Conservation (phyloP, 1,140 invertebrate species). For the Oreohelix idahoensis region DNA sequence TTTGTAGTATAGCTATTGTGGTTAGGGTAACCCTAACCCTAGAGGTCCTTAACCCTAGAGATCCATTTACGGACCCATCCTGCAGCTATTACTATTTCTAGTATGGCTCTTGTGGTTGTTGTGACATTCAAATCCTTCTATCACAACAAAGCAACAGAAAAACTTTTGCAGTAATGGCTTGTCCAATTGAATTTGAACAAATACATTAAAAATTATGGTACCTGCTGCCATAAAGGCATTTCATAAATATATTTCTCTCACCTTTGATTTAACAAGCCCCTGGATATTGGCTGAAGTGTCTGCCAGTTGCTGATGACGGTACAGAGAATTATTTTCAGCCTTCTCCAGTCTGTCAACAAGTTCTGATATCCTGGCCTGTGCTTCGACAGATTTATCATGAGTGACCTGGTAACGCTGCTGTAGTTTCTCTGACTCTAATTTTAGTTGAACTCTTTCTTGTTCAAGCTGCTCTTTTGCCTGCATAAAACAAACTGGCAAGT, state of each 20-base stretch:
- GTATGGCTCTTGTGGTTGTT: too few relatives aligned
- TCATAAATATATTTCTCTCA: constrained; percentile 24
- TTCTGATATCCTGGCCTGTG: constrained; percentile 58
- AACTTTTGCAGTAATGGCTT: too few relatives aligned
- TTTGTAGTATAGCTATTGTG: too few relatives aligned
- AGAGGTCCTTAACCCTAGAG: too few relatives aligned
- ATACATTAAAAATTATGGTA: too few relatives aligned
- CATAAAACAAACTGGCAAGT: background rate
- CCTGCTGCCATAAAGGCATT: background rate
- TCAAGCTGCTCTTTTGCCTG: constrained; percentile 61
- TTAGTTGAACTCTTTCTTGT: constrained; percentile 53
- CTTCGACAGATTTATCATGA: constrained; percentile 59
- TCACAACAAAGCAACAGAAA: too few relatives aligned
- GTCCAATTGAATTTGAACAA: too few relatives aligned
- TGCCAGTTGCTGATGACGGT: constrained; percentile 56
- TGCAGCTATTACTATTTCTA: too few relatives aligned
- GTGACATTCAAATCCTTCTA: too few relatives aligned
- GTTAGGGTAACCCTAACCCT: too few relatives aligned
- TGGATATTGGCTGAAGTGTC: constrained; percentile 59
- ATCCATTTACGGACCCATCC: too few relatives aligned
- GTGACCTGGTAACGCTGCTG: constrained; percentile 53
- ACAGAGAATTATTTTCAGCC: constrained; percentile 53
- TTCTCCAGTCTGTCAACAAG: constrained; percentile 55
- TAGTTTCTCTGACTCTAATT: constrained; percentile 57
- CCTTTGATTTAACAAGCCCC: constrained; percentile 55